Conservation (phyloP, 2,797 vertebrate species). For the Anolis apletophallus region DNA sequence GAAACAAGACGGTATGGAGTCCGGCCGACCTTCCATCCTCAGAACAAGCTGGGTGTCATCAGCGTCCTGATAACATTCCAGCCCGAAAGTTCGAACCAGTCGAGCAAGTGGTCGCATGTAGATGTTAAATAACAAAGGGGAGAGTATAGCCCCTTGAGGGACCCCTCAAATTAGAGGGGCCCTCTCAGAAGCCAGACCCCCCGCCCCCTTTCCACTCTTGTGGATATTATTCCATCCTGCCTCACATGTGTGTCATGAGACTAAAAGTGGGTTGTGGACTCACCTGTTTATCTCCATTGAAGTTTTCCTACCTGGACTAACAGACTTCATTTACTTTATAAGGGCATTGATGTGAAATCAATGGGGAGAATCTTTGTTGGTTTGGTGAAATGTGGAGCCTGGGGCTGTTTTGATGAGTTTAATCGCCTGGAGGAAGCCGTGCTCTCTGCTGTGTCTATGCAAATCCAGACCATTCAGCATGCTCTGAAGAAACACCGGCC, state of each 20-base stretch:
- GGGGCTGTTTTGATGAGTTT: constrained; percentile 99
- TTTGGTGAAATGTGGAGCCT: constrained; percentile 95
- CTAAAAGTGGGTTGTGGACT: not conserved
- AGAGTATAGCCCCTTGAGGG: no score
- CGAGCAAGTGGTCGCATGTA: no score
- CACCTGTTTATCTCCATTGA: not conserved
- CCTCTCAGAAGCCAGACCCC: no score
- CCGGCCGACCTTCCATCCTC: no score
- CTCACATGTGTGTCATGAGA: no score
- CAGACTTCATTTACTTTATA: constrained; percentile 53
- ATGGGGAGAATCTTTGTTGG: constrained; percentile 99
- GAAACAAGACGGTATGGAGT: no score
- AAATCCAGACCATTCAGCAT: constrained; percentile 97
- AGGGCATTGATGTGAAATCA: constrained; percentile 98
- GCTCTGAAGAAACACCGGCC: constrained; percentile 90
- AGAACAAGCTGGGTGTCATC: no score
- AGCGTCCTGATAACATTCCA: no score
- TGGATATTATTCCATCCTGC: not conserved
- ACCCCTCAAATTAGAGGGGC: no score
- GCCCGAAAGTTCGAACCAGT: no score
- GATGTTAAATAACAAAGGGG: no score
- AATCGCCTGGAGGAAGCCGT: constrained; percentile 97
- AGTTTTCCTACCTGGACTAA: not conserved
- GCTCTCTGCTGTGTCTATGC: constrained; percentile 97
- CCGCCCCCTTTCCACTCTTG: no score